Evolutionary conservation across 2,797 vertebrate genomes (phyloP).

Genomic region (Sebastes hubbsi): DNA sequence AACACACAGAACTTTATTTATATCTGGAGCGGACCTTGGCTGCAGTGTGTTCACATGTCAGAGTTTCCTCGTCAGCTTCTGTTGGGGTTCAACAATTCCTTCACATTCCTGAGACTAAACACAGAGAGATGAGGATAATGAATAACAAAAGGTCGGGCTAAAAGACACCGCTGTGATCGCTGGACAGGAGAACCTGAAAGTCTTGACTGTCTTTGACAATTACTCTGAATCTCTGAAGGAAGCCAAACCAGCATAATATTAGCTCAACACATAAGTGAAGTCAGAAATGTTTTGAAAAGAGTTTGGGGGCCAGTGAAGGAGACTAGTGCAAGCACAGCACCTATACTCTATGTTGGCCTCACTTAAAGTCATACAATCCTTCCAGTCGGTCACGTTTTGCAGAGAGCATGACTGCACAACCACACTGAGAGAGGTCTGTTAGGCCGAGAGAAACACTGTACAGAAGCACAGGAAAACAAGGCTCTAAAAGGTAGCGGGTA

Average conservation of each 20-base stretch:
- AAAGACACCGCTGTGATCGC: neutral
- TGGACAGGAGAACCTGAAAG: neutral
- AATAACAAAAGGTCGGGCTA: neutral
- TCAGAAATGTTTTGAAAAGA: neutral
- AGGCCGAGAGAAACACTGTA: neutral
- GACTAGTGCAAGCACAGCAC: neutral
- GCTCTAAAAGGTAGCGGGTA: neutral
- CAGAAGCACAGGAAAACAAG: neutral
- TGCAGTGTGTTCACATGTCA: neutral
- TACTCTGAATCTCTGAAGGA: neutral
- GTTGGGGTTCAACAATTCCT: slow-evolving; percentile 11
- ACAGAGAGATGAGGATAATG: neutral
- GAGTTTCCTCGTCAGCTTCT: slow-evolving; percentile 14
- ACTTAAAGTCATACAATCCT: too few relatives aligned
- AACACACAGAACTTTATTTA: neutral
- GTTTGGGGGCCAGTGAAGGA: neutral
- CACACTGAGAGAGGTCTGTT: neutral
- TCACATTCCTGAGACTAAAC: slow-evolving; percentile 7
- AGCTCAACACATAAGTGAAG: neutral
- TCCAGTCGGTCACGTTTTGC: neutral
- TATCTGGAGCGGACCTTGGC: neutral
- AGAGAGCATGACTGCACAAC: slow-evolving; percentile 2
- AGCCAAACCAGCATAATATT: neutral
- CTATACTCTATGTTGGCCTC: too few relatives aligned
- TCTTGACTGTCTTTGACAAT: neutral